Evolutionary conservation across 37 sponge, comb jelly and placozoan species (phyloP).

Genomic region (Tethya wilhelma): DNA sequence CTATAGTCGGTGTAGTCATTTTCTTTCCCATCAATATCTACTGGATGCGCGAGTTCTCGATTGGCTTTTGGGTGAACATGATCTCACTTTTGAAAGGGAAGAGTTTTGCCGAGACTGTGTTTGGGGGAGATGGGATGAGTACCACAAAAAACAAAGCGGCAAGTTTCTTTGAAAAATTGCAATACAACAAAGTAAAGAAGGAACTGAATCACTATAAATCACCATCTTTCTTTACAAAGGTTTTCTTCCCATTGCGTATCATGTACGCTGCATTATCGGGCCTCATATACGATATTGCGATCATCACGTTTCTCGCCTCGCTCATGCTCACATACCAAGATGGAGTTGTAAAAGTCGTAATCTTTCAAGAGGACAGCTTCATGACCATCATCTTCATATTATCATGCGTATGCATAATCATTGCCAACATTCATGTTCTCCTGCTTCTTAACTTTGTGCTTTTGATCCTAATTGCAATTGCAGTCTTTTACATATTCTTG

Average conservation of each 20-base stretch:
- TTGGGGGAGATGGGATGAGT: constrained; percentile 3
- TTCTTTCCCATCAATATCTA: constrained; percentile 59
- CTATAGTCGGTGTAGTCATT: constrained; percentile 24
- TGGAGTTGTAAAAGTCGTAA: background rate
- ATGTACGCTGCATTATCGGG: constrained; percentile 8
- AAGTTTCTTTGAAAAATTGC: constrained; percentile 27
- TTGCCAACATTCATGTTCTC: constrained; percentile 33
- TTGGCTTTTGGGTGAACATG: constrained; percentile 58
- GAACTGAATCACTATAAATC: constrained; percentile 5
- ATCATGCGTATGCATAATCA: background rate
- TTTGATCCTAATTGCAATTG: background rate
- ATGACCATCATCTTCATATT: constrained; percentile 10
- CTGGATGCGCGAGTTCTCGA: constrained; percentile 44
- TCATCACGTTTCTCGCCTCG: constrained; percentile 24
- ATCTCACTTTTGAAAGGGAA: constrained; percentile 36
- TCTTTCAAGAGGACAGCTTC: background rate
- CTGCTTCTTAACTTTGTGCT: constrained; percentile 4
- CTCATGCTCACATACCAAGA: constrained; percentile 19
- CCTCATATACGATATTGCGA: constrained; percentile 7
- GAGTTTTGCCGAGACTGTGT: constrained; percentile 52
- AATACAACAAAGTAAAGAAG: constrained; percentile 23
- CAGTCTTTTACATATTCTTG: background rate
- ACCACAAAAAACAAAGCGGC: constrained; percentile 9
- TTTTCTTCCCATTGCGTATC: constrained; percentile 18
- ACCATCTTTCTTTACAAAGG: constrained; percentile 2